phyloP scores from a whole-genome alignment of 2,113 vertebrate genomes.

The Boleophthalmus pectinirostris region DNA sequence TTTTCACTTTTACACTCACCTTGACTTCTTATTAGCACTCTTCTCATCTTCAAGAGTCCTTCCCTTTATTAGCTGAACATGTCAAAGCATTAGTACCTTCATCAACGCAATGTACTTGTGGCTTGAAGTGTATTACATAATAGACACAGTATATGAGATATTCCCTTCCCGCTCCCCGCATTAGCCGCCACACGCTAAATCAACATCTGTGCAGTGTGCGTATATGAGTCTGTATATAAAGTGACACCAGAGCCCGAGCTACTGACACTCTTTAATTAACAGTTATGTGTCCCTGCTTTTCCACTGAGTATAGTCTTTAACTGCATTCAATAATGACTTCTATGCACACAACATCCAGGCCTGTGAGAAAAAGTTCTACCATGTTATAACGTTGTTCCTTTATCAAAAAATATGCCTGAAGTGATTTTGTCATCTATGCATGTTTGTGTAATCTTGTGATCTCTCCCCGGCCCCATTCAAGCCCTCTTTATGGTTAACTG shows the following conservation, averaged over 20 bases:
- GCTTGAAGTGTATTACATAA: background rate
- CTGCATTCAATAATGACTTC: constrained; percentile 39
- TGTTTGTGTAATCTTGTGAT: no score
- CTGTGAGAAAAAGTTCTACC: no score
- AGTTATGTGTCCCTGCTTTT: constrained; percentile 7
- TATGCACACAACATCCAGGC: constrained; percentile 25
- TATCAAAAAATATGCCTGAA: no score
- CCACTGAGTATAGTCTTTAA: constrained; percentile 15
- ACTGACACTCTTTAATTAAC: constrained; percentile 31
- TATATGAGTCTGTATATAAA: background rate
- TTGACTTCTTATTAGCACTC: background rate
- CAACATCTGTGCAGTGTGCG: background rate
- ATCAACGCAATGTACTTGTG: background rate
- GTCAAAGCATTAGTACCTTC: background rate
- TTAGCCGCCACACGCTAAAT: background rate
- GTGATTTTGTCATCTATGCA: no score
- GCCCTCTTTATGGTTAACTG: no score
- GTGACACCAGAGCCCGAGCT: background rate
- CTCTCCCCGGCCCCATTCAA: no score
- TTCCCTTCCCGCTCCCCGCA: background rate
- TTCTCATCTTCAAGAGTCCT: background rate
- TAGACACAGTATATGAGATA: background rate
- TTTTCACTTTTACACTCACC: no score
- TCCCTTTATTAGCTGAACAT: background rate
- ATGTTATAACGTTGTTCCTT: no score